Evolutionary conservation across 2,113 vertebrate species (phyloP), one percentile per base, ranked within the genome.

Genomic region (Hiodon tergisus): DNA sequence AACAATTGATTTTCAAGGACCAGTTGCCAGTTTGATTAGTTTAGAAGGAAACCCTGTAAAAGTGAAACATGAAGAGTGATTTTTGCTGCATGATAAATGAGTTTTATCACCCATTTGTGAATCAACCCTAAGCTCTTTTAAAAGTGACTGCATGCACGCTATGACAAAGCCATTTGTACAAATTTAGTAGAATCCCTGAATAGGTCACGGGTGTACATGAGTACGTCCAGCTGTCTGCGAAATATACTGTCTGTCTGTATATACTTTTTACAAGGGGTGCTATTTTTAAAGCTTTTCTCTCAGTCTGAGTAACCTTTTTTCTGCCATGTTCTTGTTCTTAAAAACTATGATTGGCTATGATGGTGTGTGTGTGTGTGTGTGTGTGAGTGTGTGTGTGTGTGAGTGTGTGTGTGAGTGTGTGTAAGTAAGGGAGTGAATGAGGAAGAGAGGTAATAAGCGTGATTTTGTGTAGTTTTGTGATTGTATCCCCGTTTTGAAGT

Each of bases 251-350:
- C n/a, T n/a, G n/a, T n/a, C n/a, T 70, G 75, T 54, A 68, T 52
- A 62, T 63, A 76, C 67, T 76, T 76, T 76, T 63, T 76, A 70
- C 57, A 76, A 76, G 75, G 75, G 75, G 75, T 76, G 75, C 75
- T 76, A 71, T 71, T 76, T 75, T 76, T 71, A 70, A 70, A 70
- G 67, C 10, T 68, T 50, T 62, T 65, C 61, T 74, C 17, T 65
- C 57, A 74, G 51, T 50, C 63, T 47, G 50, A 54, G 58, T 46
- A 61, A 61, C 67, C 58, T 70, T 62, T 70, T 58, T 59, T 16
- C 16, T 63, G 61, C 8, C 13, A 16, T n/a, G 14, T 48, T 9
- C 14, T 66, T 60, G 16, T 74, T 65, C 16, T 14, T 63, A 17
- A 9, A 63, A 70, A 69, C 31, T 46, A 68, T 60, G 59, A 13